Percentiles rank a stretch among this genome's conserved stretches.
Evolutionary conservation across 1,140 invertebrate genomes (phyloP).

Genomic region (Papilio dardanus): DNA sequence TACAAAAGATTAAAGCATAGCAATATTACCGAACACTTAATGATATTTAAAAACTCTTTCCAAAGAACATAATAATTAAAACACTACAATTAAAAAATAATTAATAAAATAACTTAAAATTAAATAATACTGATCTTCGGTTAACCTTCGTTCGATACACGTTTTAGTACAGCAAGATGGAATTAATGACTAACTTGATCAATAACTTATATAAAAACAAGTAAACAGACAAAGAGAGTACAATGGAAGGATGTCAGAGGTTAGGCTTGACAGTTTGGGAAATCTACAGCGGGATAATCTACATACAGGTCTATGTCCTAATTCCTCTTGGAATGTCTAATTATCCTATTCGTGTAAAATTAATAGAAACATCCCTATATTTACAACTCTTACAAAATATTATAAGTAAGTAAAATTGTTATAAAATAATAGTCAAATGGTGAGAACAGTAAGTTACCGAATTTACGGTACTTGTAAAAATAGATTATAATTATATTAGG

Average conservation of each 20-base stretch:
- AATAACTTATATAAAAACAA: neutral
- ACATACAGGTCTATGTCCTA: conserved; percentile 15
- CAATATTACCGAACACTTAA: neutral
- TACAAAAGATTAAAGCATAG: conserved; percentile 34
- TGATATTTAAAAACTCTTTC: neutral
- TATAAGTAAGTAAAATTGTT: neutral
- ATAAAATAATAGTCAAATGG: conserved; percentile 3
- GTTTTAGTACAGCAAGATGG: too few relatives aligned
- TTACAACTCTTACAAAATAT: conserved; percentile 14
- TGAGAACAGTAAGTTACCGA: neutral
- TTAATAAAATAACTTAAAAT: neutral
- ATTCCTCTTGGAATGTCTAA: conserved; percentile 2
- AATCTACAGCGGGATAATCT: conserved; percentile 21
- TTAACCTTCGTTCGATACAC: neutral
- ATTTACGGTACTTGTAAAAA: neutral
- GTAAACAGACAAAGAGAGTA: neutral
- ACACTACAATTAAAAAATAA: neutral
- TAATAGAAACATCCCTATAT: conserved; percentile 21
- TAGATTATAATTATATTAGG: neutral
- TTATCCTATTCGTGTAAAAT: conserved; percentile 33
- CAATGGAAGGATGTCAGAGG: neutral
- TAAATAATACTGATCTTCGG: neutral
- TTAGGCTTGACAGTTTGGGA: conserved; percentile 21
- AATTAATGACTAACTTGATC: too few relatives aligned
- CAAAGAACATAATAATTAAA: neutral